Evolutionary conservation across 2,888 invertebrate species (phyloP).

Genomic region (Leptarthrus brevirostris): DNA sequence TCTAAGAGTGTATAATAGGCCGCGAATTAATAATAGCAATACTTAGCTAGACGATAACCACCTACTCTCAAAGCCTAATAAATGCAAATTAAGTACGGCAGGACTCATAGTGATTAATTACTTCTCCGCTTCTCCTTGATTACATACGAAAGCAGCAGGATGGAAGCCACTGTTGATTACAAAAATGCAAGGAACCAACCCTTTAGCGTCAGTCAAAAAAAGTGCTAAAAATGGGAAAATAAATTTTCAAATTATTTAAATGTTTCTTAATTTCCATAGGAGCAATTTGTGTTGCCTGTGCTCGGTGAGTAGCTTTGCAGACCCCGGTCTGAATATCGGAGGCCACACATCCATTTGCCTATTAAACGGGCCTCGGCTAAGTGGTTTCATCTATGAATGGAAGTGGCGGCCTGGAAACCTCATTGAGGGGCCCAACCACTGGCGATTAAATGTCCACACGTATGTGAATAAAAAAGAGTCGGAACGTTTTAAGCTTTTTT

Average conservation of each 20-base stretch:
- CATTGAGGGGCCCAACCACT: slow-evolving; percentile 42
- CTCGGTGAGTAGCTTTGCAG: not conserved
- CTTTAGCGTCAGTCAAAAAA: not conserved
- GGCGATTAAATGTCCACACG: slow-evolving; percentile 47
- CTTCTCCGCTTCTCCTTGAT: slow-evolving; percentile 56
- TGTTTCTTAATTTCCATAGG: slow-evolving; percentile 40
- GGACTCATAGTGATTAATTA: slow-evolving; percentile 58
- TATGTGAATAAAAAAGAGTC: slow-evolving; percentile 34
- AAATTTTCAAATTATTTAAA: slow-evolving; percentile 48
- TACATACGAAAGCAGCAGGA: not conserved
- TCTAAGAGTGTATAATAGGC: not conserved
- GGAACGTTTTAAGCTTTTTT: slow-evolving; percentile 25
- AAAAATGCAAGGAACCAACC: not conserved
- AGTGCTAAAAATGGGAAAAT: slow-evolving; percentile 12
- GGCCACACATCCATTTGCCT: slow-evolving; percentile 33
- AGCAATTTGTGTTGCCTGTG: not conserved
- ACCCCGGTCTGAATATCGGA: slow-evolving; percentile 2
- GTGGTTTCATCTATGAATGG: slow-evolving; percentile 49
- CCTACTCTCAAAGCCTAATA: slow-evolving; percentile 57
- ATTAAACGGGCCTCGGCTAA: slow-evolving; percentile 45
- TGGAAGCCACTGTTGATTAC: slow-evolving; percentile 6
- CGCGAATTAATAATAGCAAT: slow-evolving; percentile 56
- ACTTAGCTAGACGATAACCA: slow-evolving; percentile 58
- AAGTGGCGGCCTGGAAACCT: slow-evolving; percentile 47
- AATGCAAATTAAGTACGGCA: slow-evolving; percentile 58